phyloP scores from a whole-genome alignment of 1,140 invertebrate genomes.

The Drosophila burlai region DNA sequence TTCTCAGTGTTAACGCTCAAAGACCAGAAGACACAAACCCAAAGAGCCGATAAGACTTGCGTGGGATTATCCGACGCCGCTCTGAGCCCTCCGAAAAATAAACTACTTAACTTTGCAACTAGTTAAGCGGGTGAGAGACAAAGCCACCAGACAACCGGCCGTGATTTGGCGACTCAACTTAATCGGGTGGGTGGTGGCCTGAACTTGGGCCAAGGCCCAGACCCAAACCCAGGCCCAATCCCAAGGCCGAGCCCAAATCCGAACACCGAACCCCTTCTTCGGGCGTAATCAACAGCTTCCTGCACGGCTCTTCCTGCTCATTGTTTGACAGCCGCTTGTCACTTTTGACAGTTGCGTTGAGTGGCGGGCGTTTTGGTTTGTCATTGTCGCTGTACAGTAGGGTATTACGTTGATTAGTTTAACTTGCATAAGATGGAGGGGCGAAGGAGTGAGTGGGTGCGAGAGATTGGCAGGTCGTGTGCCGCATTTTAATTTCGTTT shows the following conservation, averaged over 20 bases:
- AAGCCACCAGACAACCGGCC: conserved; percentile 36
- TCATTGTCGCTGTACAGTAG: conserved; percentile 64
- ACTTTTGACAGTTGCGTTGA: conserved; percentile 76
- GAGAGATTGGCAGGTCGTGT: conserved; percentile 80
- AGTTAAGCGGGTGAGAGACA: conserved; percentile 74
- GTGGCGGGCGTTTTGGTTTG: conserved; percentile 74
- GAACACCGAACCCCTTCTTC: conserved; percentile 62
- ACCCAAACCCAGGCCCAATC: conserved; percentile 1
- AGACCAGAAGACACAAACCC: conserved; percentile 15
- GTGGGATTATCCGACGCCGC: conserved; percentile 61
- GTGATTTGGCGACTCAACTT: conserved; percentile 60
- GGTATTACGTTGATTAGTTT: conserved; percentile 79
- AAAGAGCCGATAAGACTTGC: conserved; percentile 48
- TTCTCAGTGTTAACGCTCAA: not conserved
- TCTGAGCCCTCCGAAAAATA: conserved; percentile 47
- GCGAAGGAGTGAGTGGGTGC: conserved; percentile 42
- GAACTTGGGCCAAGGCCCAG: conserved; percentile 12
- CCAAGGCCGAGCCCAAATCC: conserved; percentile 4
- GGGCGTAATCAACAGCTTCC: conserved; percentile 75
- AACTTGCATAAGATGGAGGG: conserved; percentile 59
- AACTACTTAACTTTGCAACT: conserved; percentile 83
- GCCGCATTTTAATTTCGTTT: conserved; percentile 82
- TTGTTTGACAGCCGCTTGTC: conserved; percentile 81
- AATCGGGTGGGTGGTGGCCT: conserved; percentile 43
- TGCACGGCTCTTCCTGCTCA: conserved; percentile 55